Conservation (phyloP, 2,797 vertebrate species). For the Crocodylus rhombifer region DNA sequence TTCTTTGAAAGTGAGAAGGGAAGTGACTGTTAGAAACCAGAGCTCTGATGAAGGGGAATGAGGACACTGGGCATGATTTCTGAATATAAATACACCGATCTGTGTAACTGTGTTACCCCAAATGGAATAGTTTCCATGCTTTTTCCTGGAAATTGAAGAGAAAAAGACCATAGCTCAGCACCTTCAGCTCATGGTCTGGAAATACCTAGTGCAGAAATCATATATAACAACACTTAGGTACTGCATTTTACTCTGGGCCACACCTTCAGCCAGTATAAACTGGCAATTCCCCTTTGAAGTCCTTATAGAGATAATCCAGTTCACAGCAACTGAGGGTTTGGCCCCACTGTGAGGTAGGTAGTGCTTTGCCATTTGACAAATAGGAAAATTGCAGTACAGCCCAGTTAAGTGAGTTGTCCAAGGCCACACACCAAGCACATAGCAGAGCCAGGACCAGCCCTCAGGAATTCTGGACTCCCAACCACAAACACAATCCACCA, state of each 20-base stretch:
- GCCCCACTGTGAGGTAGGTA: conserved; percentile 45
- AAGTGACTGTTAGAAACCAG: background rate
- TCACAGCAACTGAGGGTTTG: conserved; percentile 40
- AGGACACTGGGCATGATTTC: background rate
- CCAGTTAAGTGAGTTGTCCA: conserved; percentile 40
- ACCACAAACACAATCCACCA: conserved; percentile 30
- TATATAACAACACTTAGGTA: background rate
- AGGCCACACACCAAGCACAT: conserved; percentile 47
- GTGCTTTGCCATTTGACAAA: conserved; percentile 22
- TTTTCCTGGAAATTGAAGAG: background rate
- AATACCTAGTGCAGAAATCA: background rate
- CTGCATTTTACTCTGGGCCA: background rate
- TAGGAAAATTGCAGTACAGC: background rate
- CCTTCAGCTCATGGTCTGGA: background rate
- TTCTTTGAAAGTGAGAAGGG: background rate
- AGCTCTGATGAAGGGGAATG: background rate
- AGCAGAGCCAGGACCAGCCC: conserved; percentile 30
- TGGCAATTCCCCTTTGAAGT: background rate
- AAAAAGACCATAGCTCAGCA: background rate
- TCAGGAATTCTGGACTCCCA: background rate
- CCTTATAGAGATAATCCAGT: conserved; percentile 2
- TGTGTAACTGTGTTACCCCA: background rate
- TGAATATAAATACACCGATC: background rate
- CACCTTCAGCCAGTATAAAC: background rate
- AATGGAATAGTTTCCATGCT: background rate